Evolutionary conservation across 2,888 invertebrate genomes (phyloP).

Genomic region (Seladonia tumulorum): DNA sequence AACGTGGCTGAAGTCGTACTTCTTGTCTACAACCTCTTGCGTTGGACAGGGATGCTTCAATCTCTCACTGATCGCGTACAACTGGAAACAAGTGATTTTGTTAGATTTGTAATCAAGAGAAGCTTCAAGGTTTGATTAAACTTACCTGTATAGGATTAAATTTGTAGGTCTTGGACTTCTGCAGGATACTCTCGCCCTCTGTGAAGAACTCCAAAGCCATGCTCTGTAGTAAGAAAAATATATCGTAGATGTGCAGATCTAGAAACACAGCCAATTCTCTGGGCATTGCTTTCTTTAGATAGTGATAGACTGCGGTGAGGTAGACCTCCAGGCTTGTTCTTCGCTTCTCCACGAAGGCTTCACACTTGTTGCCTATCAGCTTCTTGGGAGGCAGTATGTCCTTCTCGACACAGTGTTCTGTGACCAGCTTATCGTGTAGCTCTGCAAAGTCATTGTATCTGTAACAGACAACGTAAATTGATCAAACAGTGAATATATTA

Average conservation of each 20-base stretch:
- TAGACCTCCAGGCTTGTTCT: constrained; percentile 92
- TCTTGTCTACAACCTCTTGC: constrained; percentile 90
- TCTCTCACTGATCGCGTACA: constrained; percentile 95
- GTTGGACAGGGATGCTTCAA: constrained; percentile 94
- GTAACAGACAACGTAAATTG: constrained; percentile 73
- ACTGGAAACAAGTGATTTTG: constrained; percentile 84
- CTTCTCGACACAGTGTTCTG: constrained; percentile 92
- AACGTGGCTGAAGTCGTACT: constrained; percentile 95
- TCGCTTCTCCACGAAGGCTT: constrained; percentile 93
- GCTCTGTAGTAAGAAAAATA: constrained; percentile 93
- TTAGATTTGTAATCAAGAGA: background rate
- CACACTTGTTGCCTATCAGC: constrained; percentile 95
- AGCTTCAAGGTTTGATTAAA: background rate
- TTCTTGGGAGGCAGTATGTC: constrained; percentile 97
- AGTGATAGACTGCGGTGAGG: constrained; percentile 90
- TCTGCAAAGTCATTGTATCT: constrained; percentile 96
- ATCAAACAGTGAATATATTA: background rate
- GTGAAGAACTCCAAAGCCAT: constrained; percentile 92
- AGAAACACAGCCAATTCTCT: constrained; percentile 93
- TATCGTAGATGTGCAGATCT: constrained; percentile 95
- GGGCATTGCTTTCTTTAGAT: constrained; percentile 92
- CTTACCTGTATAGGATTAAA: constrained; percentile 92
- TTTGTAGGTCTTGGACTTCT: constrained; percentile 87
- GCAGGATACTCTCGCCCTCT: constrained; percentile 90
- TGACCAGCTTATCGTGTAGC: constrained; percentile 92